phyloP scores from a whole-genome alignment of 1,140 invertebrate species.

The Drosophila oshimai region DNA sequence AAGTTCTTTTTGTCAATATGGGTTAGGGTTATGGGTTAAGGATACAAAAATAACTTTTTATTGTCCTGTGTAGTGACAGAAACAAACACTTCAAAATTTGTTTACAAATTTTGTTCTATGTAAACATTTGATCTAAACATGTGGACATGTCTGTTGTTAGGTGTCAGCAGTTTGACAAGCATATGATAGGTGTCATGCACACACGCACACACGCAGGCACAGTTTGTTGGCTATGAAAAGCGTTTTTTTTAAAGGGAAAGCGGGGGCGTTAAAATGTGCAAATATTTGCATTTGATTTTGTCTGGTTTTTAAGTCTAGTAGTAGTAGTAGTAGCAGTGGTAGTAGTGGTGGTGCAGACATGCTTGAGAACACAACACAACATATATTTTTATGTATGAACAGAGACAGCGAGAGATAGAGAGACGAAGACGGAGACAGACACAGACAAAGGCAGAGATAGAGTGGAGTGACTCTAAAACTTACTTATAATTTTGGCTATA shows the following conservation, averaged over 20 bases:
- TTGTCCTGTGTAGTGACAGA: too few relatives aligned
- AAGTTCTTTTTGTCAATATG: too few relatives aligned
- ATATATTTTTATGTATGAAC: not conserved
- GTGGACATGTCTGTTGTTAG: constrained; percentile 14
- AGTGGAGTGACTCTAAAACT: constrained; percentile 61
- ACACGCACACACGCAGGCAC: constrained; percentile 16
- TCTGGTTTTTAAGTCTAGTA: constrained; percentile 11
- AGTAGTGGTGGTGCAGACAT: constrained; percentile 5
- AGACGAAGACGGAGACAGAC: constrained; percentile 4
- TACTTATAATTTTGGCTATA: constrained; percentile 75
- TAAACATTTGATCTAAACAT: constrained; percentile 4
- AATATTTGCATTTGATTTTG: constrained; percentile 27
- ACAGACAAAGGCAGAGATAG: constrained; percentile 5
- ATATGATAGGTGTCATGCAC: constrained; percentile 26
- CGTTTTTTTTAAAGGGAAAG: not conserved
- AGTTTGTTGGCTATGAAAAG: constrained; percentile 37
- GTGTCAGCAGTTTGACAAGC: constrained; percentile 8
- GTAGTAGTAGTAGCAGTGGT: not conserved
- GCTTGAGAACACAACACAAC: constrained; percentile 2
- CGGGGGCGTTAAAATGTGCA: not conserved
- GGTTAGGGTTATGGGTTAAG: too few relatives aligned
- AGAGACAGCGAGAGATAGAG: not conserved
- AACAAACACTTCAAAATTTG: not conserved
- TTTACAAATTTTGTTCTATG: not conserved
- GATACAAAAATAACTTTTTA: too few relatives aligned